Evolutionary conservation across 2,797 vertebrate genomes (phyloP).

Genomic region (Hippopotamyrus pictus): DNA sequence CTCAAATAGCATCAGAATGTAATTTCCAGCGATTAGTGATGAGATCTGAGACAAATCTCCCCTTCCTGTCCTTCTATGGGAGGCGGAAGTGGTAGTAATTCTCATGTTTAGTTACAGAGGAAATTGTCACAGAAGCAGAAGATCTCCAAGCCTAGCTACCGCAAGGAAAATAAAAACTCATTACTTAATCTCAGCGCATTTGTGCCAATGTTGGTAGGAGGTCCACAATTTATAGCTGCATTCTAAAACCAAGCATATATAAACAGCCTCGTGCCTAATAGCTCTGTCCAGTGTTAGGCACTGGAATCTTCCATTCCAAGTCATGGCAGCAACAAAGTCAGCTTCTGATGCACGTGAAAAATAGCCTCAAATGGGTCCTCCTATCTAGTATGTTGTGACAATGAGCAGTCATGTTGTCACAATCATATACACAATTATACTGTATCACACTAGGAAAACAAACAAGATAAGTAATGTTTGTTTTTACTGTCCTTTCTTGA

Average conservation of each 20-base stretch:
- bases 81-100: constrained; percentile 14
- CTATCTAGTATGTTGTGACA: not conserved
- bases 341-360: not conserved
- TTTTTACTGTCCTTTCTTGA: not conserved
- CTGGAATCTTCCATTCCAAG: not conserved
- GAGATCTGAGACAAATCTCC: constrained; percentile 23
- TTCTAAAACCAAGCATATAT: constrained; percentile 14
- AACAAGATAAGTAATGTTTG: not conserved
- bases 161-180: not conserved
- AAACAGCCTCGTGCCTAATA: not conserved
- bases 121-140: not conserved
- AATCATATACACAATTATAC: not conserved
- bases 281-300: not conserved
- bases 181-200: constrained; percentile 15
- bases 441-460: not conserved
- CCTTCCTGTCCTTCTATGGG: constrained; percentile 25
- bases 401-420: not conserved
- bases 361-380: not conserved
- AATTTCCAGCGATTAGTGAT: constrained; percentile 26
- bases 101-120: constrained; percentile 17
- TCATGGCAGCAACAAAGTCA: not conserved
- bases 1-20: not conserved
- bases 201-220: not conserved
- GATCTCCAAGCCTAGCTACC: constrained; percentile 3
- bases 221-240: constrained; percentile 15